Evolutionary conservation across 2,113 vertebrate species (phyloP).

Genomic region (Scartelaos histophorus): DNA sequence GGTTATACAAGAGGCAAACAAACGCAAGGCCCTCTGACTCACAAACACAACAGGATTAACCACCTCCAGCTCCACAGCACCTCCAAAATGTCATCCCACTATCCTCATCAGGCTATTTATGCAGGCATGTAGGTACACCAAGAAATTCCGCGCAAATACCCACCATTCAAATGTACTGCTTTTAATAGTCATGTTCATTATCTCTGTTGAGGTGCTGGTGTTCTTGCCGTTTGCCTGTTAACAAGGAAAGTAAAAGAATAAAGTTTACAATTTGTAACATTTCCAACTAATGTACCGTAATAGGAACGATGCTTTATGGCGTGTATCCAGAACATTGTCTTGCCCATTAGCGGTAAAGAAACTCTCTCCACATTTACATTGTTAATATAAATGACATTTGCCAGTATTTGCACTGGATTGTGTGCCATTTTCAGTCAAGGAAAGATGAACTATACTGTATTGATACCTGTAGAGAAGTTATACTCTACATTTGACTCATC

Average conservation of each 20-base stretch:
- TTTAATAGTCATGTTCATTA: not conserved
- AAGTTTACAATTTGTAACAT: not conserved
- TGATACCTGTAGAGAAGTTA: not conserved
- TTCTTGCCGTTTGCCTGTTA: not conserved
- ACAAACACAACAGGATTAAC: slow-evolving; percentile 31
- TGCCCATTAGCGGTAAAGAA: not conserved
- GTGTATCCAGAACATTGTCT: too few relatives aligned
- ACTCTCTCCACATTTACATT: not conserved
- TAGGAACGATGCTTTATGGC: too few relatives aligned
- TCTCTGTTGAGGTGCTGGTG: not conserved
- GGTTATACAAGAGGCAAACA: slow-evolving; percentile 23
- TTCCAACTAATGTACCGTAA: not conserved
- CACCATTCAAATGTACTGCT: not conserved
- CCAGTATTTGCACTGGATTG: not conserved
- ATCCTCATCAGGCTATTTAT: slow-evolving; percentile 21
- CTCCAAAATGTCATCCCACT: slow-evolving; percentile 24
- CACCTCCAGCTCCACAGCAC: slow-evolving; percentile 5
- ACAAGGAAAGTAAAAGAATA: not conserved
- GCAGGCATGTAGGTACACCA: slow-evolving; percentile 1
- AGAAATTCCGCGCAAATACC: not conserved
- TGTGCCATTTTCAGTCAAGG: too few relatives aligned
- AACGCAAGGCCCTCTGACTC: slow-evolving; percentile 21
- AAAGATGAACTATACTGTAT: not conserved
- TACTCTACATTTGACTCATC: not conserved
- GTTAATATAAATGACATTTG: not conserved